These are phyloP conservation scores for Theristicus caerulescens DNA, from an alignment of 2,113 vertebrate genomes.

Conservation along the genomic window DNA sequence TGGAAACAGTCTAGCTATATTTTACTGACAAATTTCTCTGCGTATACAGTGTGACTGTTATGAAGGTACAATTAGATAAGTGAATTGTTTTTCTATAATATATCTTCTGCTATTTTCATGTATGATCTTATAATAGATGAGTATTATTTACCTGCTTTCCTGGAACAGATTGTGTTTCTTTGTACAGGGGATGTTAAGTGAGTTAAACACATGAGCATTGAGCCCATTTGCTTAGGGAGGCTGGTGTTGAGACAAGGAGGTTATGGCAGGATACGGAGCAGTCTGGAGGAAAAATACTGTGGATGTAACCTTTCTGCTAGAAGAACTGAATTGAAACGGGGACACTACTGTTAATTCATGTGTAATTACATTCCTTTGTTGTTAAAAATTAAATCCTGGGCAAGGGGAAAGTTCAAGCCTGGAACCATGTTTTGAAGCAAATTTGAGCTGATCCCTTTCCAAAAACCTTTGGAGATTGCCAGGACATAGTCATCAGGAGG, in stretches of 20 bases:
- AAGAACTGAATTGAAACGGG: neutral
- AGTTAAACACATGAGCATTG: neutral
- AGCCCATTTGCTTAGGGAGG: neutral
- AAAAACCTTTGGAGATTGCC: neutral
- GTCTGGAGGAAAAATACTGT: neutral
- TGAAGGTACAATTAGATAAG: neutral
- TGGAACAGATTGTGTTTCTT: neutral
- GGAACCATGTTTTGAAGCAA: neutral
- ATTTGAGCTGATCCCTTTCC: neutral
- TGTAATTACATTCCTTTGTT: conserved; percentile 25
- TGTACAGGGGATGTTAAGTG: neutral
- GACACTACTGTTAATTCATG: conserved; percentile 13
- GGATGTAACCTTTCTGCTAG: neutral
- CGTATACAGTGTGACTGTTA: neutral
- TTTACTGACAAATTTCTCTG: neutral
- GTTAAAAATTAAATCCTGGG: neutral
- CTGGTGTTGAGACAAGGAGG: neutral
- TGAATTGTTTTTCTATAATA: neutral
- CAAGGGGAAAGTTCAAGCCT: neutral
- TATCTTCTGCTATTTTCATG: neutral
- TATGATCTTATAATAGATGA: neutral
- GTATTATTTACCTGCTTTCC: conserved; percentile 3
- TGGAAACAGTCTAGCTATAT: neutral
- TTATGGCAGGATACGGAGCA: neutral
- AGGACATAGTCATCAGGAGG: neutral